These are phyloP conservation scores for Lonchura striata DNA, from an alignment of 2,113 vertebrate species.

Conservation along the genomic window DNA sequence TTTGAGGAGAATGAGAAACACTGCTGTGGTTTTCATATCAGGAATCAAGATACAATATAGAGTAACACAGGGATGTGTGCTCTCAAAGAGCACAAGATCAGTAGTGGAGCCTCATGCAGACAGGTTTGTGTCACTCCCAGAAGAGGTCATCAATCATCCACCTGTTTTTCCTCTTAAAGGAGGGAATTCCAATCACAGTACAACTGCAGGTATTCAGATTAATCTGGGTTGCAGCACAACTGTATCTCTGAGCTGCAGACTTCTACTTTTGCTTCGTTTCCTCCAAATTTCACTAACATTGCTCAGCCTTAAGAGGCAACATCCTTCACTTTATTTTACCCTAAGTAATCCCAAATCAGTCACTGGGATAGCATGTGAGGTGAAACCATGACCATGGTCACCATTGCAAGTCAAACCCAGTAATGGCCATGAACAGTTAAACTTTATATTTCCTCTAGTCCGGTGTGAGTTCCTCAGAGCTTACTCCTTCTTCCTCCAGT, in stretches of 20 bases:
- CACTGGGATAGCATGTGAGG: background rate
- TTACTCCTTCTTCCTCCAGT: background rate
- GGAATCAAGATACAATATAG: accelerated
- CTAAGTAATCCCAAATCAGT: background rate
- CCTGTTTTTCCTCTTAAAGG: background rate
- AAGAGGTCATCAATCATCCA: background rate
- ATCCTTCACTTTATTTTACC: background rate
- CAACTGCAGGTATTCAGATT: background rate
- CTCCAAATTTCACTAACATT: background rate
- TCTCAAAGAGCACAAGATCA: background rate
- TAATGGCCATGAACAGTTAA: background rate
- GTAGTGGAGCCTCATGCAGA: background rate
- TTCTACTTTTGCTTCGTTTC: background rate
- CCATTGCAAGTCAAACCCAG: background rate
- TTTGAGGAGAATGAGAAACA: background rate
- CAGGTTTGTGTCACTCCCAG: background rate
- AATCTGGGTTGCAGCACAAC: background rate
- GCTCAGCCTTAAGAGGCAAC: background rate
- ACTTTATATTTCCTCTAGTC: background rate
- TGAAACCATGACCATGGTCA: background rate
- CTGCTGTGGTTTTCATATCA: accelerated
- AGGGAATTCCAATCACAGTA: background rate
- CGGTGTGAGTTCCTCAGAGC: background rate
- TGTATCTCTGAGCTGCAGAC: background rate
- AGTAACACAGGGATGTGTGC: accelerated